Conservation (phyloP, 2,113 vertebrate genomes). For the Chiloscyllium plagiosum region DNA sequence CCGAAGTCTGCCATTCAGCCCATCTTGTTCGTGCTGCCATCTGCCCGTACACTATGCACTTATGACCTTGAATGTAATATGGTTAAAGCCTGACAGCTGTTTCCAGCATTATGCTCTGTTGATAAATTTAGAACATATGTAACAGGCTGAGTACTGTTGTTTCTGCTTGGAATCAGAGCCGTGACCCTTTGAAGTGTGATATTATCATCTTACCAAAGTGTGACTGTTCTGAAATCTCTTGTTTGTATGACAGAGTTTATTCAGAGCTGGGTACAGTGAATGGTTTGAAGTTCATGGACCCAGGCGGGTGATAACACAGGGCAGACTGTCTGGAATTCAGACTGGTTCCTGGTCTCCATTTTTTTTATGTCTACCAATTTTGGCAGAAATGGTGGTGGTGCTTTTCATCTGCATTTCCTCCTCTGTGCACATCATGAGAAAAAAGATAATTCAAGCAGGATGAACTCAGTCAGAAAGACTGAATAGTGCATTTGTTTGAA, state of each 20-base stretch:
- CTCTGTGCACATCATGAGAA: neutral
- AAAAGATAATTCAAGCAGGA: neutral
- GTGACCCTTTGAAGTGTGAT: neutral
- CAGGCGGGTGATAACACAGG: neutral
- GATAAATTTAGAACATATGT: neutral
- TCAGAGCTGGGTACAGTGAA: neutral
- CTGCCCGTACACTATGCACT: neutral
- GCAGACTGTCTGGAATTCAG: neutral
- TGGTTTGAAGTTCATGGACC: neutral
- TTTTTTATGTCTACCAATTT: neutral
- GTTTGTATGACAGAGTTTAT: neutral
- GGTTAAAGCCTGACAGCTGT: neutral
- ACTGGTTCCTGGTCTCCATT: neutral
- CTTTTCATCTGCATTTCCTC: neutral
- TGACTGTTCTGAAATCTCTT: neutral
- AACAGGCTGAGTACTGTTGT: neutral
- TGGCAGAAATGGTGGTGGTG: neutral
- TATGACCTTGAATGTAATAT: neutral
- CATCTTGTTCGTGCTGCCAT: neutral
- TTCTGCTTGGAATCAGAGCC: neutral
- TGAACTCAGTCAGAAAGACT: neutral
- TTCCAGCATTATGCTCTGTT: neutral
- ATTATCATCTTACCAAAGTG: neutral
- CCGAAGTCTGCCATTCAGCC: too few species aligned
- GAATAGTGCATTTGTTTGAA: neutral